Evolutionary conservation across 1,140 invertebrate species (phyloP).

Genomic region (Bilobella aurantiaca): DNA sequence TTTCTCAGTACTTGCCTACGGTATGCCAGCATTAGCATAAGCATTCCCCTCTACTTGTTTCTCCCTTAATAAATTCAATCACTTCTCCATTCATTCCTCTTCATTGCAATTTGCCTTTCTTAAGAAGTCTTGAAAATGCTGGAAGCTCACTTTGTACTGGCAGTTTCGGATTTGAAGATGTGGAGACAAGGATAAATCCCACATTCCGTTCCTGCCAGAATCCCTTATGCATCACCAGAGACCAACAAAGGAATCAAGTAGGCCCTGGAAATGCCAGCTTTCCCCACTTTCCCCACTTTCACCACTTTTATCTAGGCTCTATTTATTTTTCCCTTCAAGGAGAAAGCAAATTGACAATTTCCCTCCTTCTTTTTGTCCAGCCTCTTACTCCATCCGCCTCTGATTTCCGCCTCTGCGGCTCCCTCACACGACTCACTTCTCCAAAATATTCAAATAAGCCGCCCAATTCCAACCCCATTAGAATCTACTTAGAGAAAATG

Average conservation of each 20-base stretch:
- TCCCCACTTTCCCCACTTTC: constrained; percentile 22
- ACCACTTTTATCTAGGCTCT: constrained; percentile 16
- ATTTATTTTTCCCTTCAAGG: not conserved
- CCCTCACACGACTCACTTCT: not conserved
- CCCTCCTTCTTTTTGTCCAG: not conserved
- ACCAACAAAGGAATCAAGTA: constrained; percentile 6
- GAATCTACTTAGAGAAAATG: not conserved
- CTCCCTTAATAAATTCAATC: constrained; percentile 26
- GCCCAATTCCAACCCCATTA: not conserved
- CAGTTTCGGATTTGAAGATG: not conserved
- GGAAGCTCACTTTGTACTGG: no score
- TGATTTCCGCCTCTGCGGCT: not conserved
- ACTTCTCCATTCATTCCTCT: constrained; percentile 20
- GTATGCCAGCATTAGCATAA: not conserved
- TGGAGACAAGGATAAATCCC: constrained; percentile 2
- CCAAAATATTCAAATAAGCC: not conserved
- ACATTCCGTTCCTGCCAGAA: not conserved
- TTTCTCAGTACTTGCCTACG: not conserved
- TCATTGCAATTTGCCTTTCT: constrained; percentile 13
- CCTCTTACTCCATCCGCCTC: not conserved
- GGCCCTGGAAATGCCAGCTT: no score
- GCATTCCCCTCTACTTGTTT: not conserved
- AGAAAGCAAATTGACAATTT: constrained; percentile 9
- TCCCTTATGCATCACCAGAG: not conserved
- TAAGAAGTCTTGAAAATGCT: not conserved